A percentile compares a stretch with the other conserved stretches of the same genome.
phyloP scores from a whole-genome alignment of 2,113 vertebrate species.

The Eudyptes chrysolophus region DNA sequence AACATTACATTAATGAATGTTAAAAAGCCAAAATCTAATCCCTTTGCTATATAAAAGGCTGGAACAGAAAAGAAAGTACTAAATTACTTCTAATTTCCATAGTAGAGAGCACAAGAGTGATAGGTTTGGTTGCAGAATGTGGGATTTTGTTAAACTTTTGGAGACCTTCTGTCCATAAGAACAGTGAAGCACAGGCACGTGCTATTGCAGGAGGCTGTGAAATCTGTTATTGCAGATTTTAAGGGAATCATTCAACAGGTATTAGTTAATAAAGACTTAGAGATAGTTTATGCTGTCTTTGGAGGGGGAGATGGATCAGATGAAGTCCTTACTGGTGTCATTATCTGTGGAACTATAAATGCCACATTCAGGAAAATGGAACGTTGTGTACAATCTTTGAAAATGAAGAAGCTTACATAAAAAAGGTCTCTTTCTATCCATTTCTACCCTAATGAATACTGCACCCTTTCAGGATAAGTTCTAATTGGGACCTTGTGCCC shows the following conservation, averaged over 20 bases:
- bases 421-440: not conserved
- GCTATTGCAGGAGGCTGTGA: not conserved
- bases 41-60: not conserved
- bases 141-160: not conserved
- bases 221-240: not conserved
- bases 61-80: not conserved
- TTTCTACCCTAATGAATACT: not conserved
- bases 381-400: not conserved
- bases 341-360: not conserved
- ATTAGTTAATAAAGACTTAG: not conserved
- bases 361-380: not conserved
- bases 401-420: not conserved
- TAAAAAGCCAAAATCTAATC: not conserved
- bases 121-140: not conserved
- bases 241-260: not conserved
- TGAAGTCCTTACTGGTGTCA: not conserved
- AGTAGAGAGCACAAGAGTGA: not conserved
- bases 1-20: not conserved
- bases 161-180: not conserved
- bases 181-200: not conserved
- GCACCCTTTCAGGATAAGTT: not conserved
- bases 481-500: conserved; percentile 32
- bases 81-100: not conserved
- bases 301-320: not conserved
- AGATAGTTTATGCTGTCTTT: not conserved